Evolutionary conservation across 2,797 vertebrate genomes (phyloP), one percentile per base, ranked within the genome.

Genomic region (Chanos chanos): DNA sequence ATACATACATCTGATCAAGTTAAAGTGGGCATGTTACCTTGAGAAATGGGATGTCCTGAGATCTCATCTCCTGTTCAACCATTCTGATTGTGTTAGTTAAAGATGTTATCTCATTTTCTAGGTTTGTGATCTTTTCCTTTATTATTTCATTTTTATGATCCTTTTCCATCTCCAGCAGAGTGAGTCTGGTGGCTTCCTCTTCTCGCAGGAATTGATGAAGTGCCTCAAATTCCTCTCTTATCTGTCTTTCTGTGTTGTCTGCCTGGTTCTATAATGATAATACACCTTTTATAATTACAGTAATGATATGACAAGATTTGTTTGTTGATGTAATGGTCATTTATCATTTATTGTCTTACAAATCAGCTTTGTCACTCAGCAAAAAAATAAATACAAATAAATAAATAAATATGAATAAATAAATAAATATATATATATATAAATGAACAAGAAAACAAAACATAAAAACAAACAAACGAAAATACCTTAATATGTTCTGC

Each of bases 401-500:
- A n/a, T n/a, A n/a, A n/a, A n/a, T n/a, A n/a, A n/a, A n/a, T 16
- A 9, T 12, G 1, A 33, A 4, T 36, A 18, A 34, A 18, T 31
- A 15, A 9, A 10, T 10, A 1, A 31, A 4, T 12, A 9, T 10
- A 31, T 31, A 9, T 37, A 2, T 7, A 1, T 3, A n/a, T 33
- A 18, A 12, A 22, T 18, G 10, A 12, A 21, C 6, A 18, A 13
- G 8, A 13, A 44, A 5, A 7, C 16, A 10, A 25, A 34, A 19
- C 6, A 21, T 7, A 13, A 25, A n/a, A n/a, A n/a, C n/a, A n/a
- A n/a, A n/a, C n/a, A n/a, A 7, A 39, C 51, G 10, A 21, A 40
- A 36, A 41, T 82, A 91, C 90, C 89, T 89, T 88, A 12, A 90
- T 73, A 18, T 91, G 89, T 39, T 85, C 78, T 41, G 78, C 63